Evolutionary conservation across 2,797 vertebrate species (phyloP).

Genomic region (Mormyrus proboscirostris): DNA sequence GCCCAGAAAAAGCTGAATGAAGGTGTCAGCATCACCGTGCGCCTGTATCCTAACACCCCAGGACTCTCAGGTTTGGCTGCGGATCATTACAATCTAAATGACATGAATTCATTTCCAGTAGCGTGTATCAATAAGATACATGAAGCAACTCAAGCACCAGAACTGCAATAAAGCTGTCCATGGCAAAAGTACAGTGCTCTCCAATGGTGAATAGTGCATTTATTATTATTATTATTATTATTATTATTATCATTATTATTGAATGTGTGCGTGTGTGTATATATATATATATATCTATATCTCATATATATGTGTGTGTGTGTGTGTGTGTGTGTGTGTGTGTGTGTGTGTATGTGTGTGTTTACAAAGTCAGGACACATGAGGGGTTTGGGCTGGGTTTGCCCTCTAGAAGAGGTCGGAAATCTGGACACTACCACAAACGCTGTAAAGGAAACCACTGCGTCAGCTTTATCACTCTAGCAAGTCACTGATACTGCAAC

Average conservation of each 20-base stretch:
- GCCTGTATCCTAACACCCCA: not conserved
- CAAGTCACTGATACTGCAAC: not conserved
- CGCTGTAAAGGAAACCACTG: not conserved
- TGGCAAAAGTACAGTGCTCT: not conserved
- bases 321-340: too few relatives aligned
- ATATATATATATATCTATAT: too few relatives aligned
- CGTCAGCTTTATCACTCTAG: not conserved
- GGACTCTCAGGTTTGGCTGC: not conserved
- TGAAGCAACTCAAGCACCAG: not conserved
- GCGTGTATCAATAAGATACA: not conserved
- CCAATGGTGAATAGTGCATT: not conserved
- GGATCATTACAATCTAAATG: not conserved
- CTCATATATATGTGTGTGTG: too few relatives aligned
- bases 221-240: too few relatives aligned
- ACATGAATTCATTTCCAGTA: not conserved
- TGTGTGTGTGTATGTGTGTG: too few relatives aligned
- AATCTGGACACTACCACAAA: slow-evolving; percentile 4
- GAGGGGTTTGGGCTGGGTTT: not conserved
- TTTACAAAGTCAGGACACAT: not conserved
- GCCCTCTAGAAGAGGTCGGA: not conserved
- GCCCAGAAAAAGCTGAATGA: not conserved
- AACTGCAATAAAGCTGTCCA: not conserved
- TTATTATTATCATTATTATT: too few relatives aligned
- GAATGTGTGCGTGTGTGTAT: too few relatives aligned
- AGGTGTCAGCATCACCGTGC: not conserved